A percentile compares a stretch with the other conserved stretches of the same genome.
phyloP scores from a whole-genome alignment of 2,797 vertebrate genomes.

The Oreochromis mossambicus region DNA sequence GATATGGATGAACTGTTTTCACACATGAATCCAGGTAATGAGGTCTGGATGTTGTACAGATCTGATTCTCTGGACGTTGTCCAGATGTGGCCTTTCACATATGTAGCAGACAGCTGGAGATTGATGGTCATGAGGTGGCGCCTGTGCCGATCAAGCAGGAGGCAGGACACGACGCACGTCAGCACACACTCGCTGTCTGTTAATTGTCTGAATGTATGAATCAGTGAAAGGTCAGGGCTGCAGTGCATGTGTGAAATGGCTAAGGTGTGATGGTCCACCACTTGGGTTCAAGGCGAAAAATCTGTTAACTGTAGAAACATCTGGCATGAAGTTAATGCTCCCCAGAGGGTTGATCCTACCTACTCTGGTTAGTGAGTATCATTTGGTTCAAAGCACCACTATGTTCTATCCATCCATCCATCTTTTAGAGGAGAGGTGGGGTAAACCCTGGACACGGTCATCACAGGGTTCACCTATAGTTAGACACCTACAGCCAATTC shows the following conservation, averaged over 20 bases:
- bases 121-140: neutral
- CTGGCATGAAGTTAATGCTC: neutral
- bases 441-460: neutral
- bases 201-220: neutral
- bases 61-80: neutral
- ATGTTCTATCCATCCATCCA: neutral
- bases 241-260: neutral
- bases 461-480: neutral
- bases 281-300: neutral
- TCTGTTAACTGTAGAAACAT: neutral
- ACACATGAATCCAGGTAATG: neutral
- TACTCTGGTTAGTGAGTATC: neutral
- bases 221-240: neutral
- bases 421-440: neutral
- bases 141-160: neutral
- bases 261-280: neutral
- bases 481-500: neutral
- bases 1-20: neutral
- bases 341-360: neutral
- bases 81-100: neutral
- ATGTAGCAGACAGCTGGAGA: neutral
- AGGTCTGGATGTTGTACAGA: neutral
- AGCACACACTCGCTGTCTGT: neutral
- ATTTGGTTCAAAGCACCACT: neutral
- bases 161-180: neutral